Conservation (phyloP, 2,113 vertebrate genomes). For the Carettochelys insculpta region DNA sequence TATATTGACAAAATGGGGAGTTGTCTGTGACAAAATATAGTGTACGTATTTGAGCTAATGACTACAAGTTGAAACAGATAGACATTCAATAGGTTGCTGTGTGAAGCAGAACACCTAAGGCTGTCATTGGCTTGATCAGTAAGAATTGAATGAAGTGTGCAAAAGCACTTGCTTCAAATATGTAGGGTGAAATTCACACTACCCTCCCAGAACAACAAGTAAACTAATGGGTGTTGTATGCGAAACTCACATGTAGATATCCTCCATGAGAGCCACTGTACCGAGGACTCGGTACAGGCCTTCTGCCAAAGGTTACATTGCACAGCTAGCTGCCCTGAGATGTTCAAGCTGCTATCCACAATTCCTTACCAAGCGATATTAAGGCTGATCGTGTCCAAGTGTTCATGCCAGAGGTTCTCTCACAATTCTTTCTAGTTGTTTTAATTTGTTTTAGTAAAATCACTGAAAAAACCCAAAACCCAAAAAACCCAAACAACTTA, state of each 20-base stretch:
- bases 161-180: too few species aligned
- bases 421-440: not conserved
- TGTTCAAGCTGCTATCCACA: too few species aligned
- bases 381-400: not conserved
- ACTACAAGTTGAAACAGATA: not conserved
- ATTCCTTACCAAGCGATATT: too few species aligned
- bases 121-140: not conserved
- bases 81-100: not conserved
- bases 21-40: not conserved
- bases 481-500: too few species aligned
- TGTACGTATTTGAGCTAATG: not conserved
- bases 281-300: not conserved
- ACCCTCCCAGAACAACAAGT: not conserved
- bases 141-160: too few species aligned
- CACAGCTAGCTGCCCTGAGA: not conserved
- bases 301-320: not conserved
- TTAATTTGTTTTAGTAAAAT: constrained; percentile 8
- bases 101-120: not conserved
- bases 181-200: not conserved
- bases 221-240: not conserved
- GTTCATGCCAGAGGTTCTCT: not conserved
- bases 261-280: not conserved
- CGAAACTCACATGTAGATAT: not conserved
- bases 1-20: not conserved
- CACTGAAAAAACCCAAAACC: not conserved